Percentiles rank a stretch among this genome's conserved stretches.
phyloP scores from a whole-genome alignment of 1,140 invertebrate genomes.

The Pseudomyrmex cubaensis region DNA sequence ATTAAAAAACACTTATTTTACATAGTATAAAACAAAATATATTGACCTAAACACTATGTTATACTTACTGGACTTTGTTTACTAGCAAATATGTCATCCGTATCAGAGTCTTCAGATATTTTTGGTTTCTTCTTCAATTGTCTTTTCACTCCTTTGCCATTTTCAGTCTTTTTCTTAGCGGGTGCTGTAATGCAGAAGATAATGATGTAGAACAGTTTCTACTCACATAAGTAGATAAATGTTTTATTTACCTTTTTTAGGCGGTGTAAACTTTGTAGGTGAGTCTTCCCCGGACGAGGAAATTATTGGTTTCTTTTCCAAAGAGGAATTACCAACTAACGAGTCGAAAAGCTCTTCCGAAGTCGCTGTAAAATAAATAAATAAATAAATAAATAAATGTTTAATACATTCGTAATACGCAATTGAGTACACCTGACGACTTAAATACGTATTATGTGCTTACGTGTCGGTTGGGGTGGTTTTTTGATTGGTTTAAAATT shows the following conservation, averaged over 20 bases:
- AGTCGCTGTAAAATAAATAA: slow-evolving; percentile 72
- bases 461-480: slow-evolving; percentile 76
- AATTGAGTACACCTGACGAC: not conserved
- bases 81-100: slow-evolving; percentile 72
- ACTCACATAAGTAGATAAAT: not conserved
- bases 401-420: slow-evolving; percentile 19
- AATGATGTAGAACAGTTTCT: not conserved
- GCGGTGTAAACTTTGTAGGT: slow-evolving; percentile 65
- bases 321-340: slow-evolving; percentile 76
- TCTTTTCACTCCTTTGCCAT: slow-evolving; percentile 76
- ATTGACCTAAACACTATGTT: not conserved
- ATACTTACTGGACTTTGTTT: slow-evolving; percentile 71
- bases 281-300: slow-evolving; percentile 76
- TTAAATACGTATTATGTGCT: slow-evolving; percentile 40
- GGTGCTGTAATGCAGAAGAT: slow-evolving; percentile 59
- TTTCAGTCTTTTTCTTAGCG: slow-evolving; percentile 80
- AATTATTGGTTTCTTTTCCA: slow-evolving; percentile 63
- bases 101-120: slow-evolving; percentile 75
- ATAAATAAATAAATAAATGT: slow-evolving; percentile 43
- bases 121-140: slow-evolving; percentile 76
- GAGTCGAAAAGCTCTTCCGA: slow-evolving; percentile 84
- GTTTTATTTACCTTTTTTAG: slow-evolving; percentile 73
- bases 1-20: not conserved
- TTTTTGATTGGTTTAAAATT: slow-evolving; percentile 79
- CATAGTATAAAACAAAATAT: not conserved